Evolutionary conservation across 2,797 vertebrate species (phyloP).

Genomic region (Bovichtus variegatus): DNA sequence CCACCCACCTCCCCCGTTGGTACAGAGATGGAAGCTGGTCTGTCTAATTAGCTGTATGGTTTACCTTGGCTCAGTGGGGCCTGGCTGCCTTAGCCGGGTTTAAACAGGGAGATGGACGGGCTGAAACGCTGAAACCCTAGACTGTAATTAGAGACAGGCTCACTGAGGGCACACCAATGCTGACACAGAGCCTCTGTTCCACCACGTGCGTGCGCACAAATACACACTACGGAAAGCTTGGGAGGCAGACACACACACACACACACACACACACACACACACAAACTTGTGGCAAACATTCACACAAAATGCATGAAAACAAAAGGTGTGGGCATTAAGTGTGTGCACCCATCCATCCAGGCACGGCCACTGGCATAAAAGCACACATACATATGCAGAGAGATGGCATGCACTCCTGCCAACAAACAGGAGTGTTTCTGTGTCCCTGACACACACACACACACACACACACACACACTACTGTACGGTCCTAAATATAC

Average conservation of each 20-base stretch:
- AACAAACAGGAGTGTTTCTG: slow-evolving; percentile 32
- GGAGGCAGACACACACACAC: too few species aligned
- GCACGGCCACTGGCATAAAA: slow-evolving; percentile 48
- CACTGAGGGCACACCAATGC: slow-evolving; percentile 83
- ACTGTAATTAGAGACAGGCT: slow-evolving; percentile 86
- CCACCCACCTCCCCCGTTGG: slow-evolving; percentile 59
- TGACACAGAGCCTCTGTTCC: slow-evolving; percentile 83
- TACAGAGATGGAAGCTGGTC: slow-evolving; percentile 80
- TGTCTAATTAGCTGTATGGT: slow-evolving; percentile 86
- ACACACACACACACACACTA: slow-evolving; percentile 30
- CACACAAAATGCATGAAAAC: slow-evolving; percentile 67
- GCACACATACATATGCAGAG: slow-evolving; percentile 39
- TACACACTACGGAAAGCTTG: slow-evolving; percentile 41
- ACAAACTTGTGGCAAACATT: slow-evolving; percentile 44
- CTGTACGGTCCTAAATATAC: slow-evolving; percentile 60
- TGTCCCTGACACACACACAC: slow-evolving; percentile 21
- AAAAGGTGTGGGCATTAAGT: slow-evolving; percentile 73
- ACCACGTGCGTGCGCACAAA: slow-evolving; percentile 35
- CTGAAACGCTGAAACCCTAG: slow-evolving; percentile 83
- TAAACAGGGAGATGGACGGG: slow-evolving; percentile 85
- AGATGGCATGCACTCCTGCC: slow-evolving; percentile 33
- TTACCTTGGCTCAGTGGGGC: slow-evolving; percentile 86
- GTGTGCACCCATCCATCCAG: slow-evolving; percentile 56
- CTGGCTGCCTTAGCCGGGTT: slow-evolving; percentile 81
- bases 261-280: too few species aligned